Base-by-base conservation (phyloP, 2,797 vertebrate genomes). In the Sebastes nivosus region DNA sequence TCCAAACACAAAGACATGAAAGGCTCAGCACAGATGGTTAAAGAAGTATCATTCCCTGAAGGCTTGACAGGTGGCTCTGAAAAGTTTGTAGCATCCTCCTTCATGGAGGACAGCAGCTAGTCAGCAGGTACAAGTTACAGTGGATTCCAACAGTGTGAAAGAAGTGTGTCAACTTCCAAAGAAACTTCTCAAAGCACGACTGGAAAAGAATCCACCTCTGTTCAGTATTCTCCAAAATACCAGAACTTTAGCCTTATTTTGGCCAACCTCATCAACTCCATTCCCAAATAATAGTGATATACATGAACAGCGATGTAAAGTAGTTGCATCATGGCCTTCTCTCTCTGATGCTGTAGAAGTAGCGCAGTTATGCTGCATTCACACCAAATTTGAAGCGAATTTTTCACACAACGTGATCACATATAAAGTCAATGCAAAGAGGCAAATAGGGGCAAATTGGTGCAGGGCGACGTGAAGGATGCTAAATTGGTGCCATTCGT, bases 1-100 rank as follows among this genome's bases (percentile, higher is more conserved):
- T 54, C 50, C 54, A 57, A 61, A 75, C 54, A 81, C 36, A 24
- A 54, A 80, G 24, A 16, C 36, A 14, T 52, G 55, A 72, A 66
- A 32, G 36, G 29, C 13, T 58, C 13, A 8, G 20, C 18, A 30
- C 7, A 4, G 32, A 30, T 18, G 38, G 16, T 65, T 67, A 14
- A 54, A 61, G 70, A 57, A 52, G 54, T 20, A 60, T 54, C 67
- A 22, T 5, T 8, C 13, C n/a, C 24, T 20, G 8, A 4, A 16
- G 59, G 46, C 20, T 52, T 42, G 42, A 42, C 6, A 5, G 24
- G 29, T 27, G 6, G 42, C 42, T 55, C 3, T 2, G 18, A 55
- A 11, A 30, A 4, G 25, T 46, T 57, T 20, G 32, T 2, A 38
- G 67, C 6, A 22, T 30, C 10, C 24, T 38, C 11, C 18, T 57